phyloP scores from a whole-genome alignment of 2,888 invertebrate genomes.

The Brachynemurus nebulosus region DNA sequence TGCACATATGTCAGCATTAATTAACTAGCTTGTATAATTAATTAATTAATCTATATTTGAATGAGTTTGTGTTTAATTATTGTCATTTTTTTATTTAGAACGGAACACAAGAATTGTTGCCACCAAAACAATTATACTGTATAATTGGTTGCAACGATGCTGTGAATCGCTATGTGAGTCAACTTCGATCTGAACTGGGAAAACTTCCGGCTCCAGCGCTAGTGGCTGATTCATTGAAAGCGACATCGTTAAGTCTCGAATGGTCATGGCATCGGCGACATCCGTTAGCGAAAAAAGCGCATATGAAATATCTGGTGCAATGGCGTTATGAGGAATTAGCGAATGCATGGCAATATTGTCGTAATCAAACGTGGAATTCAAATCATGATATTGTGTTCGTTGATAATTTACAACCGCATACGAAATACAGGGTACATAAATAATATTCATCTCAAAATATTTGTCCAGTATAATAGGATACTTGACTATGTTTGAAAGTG shows the following conservation, averaged over 20 bases:
- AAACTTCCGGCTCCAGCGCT: constrained; percentile 60
- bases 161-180: constrained; percentile 56
- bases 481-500: no score
- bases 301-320: constrained; percentile 40
- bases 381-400: constrained; percentile 48
- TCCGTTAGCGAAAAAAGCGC: constrained; percentile 28
- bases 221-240: constrained; percentile 60
- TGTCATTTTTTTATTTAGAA: constrained; percentile 38
- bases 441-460: background rate
- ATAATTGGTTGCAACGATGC: constrained; percentile 74
- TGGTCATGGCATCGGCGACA: constrained; percentile 39
- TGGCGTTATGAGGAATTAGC: constrained; percentile 58
- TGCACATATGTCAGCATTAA: no score
- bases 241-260: constrained; percentile 64
- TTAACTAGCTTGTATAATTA: no score
- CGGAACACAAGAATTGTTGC: constrained; percentile 50
- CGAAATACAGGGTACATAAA: constrained; percentile 65
- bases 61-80: no score
- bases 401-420: constrained; percentile 70
- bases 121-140: constrained; percentile 59
- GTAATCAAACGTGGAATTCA: constrained; percentile 52
- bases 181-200: constrained; percentile 50
- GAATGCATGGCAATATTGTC: constrained; percentile 70
- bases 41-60: no score
- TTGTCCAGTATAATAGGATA: background rate